phyloP scores from a whole-genome alignment of 2,113 vertebrate species.

The Leptobrachium leishanense region DNA sequence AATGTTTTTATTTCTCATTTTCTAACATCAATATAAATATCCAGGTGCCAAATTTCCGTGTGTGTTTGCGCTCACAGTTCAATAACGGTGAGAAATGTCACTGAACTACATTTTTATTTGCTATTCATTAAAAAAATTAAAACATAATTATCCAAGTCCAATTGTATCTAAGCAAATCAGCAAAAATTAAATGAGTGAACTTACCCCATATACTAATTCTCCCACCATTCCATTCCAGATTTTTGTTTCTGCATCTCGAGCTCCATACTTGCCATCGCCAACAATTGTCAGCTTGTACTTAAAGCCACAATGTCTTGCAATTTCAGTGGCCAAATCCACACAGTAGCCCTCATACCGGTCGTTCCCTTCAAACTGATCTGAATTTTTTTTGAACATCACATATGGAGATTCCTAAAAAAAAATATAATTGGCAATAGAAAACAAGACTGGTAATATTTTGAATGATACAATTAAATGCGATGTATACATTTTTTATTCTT shows the following conservation, averaged over 20 bases:
- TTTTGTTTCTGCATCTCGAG: slow-evolving; percentile 97
- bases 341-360: slow-evolving; percentile 98
- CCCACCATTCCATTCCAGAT: slow-evolving; percentile 99
- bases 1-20: too few species aligned
- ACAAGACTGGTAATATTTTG: neutral
- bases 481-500: too few species aligned
- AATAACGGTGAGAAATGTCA: too few species aligned
- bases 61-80: too few species aligned
- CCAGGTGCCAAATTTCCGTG: too few species aligned
- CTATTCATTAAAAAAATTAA: too few species aligned
- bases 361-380: slow-evolving; percentile 93
- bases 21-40: too few species aligned
- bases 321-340: slow-evolving; percentile 96
- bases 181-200: slow-evolving; percentile 51
- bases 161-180: too few species aligned
- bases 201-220: slow-evolving; percentile 98
- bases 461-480: too few species aligned
- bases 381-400: slow-evolving; percentile 98
- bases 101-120: too few species aligned
- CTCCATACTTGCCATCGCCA: slow-evolving; percentile 95
- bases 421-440: slow-evolving; percentile 30
- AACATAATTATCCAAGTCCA: too few species aligned
- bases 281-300: slow-evolving; percentile 97
- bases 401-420: slow-evolving; percentile 91
- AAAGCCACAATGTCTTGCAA: slow-evolving; percentile 97